Percentiles rank a stretch among this genome's conserved stretches.
Conservation (phyloP, 2,797 vertebrate genomes). For the Channallabes apus region DNA sequence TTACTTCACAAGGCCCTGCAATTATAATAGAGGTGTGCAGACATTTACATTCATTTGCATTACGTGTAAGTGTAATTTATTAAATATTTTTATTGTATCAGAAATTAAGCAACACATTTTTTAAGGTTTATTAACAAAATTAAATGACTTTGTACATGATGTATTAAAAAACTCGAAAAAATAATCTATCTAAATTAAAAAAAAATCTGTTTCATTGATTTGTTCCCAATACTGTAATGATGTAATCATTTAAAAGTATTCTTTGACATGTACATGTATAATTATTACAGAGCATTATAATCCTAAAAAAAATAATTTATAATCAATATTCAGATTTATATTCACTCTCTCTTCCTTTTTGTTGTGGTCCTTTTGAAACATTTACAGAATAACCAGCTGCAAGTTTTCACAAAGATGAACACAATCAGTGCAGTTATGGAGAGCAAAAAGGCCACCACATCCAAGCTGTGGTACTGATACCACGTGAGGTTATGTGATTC, state of each 20-base stretch:
- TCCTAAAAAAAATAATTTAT: neutral
- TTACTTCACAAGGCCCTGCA: neutral
- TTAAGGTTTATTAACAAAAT: neutral
- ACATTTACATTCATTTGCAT: neutral
- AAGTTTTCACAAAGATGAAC: constrained; percentile 59
- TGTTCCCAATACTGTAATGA: neutral
- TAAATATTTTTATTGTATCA: too few relatives aligned
- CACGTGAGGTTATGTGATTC: constrained; percentile 69
- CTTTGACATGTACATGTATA: neutral
- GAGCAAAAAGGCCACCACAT: constrained; percentile 67
- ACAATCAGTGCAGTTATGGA: constrained; percentile 46
- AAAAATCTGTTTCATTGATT: neutral
- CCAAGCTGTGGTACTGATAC: constrained; percentile 73
- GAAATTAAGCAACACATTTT: neutral
- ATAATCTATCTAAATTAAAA: too few relatives aligned
- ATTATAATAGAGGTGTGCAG: neutral
- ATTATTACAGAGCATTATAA: neutral
- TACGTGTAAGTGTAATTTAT: neutral
- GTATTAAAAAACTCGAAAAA: neutral
- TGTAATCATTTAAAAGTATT: neutral
- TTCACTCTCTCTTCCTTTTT: constrained; percentile 60
- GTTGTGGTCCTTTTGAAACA: constrained; percentile 49
- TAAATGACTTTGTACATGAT: neutral
- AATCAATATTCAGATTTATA: too few relatives aligned
- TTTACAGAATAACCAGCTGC: constrained; percentile 57